These are phyloP conservation scores for Tautogolabrus adspersus DNA, from an alignment of 2,113 vertebrate genomes.

Conservation along the genomic window DNA sequence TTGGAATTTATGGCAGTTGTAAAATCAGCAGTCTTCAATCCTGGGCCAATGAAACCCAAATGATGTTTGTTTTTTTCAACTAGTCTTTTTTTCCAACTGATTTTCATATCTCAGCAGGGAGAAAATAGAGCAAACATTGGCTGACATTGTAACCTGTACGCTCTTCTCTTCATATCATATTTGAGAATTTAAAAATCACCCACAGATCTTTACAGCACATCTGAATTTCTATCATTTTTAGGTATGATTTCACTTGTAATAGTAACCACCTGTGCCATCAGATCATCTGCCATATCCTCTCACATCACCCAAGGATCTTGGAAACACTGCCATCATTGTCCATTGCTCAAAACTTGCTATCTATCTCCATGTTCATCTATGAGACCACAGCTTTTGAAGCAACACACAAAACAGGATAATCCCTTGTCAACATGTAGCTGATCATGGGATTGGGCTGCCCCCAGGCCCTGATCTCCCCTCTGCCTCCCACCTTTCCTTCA, in stretches of 20 bases:
- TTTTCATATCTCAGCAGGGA: background rate
- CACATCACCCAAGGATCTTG: slow-evolving; percentile 11
- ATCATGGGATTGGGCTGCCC: slow-evolving; percentile 79
- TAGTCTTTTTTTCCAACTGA: background rate
- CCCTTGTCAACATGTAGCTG: slow-evolving; percentile 84
- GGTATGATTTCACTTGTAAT: slow-evolving; percentile 17
- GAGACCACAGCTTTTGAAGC: slow-evolving; percentile 76
- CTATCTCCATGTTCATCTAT: slow-evolving; percentile 40
- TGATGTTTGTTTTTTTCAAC: slow-evolving; percentile 25
- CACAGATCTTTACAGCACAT: background rate
- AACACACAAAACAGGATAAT: slow-evolving; percentile 87
- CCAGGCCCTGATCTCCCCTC: slow-evolving; percentile 66
- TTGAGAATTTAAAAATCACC: background rate
- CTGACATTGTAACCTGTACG: slow-evolving; percentile 6
- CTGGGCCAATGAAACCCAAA: slow-evolving; percentile 12
- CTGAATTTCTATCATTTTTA: background rate
- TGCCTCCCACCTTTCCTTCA: slow-evolving; percentile 54
- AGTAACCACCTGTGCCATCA: slow-evolving; percentile 20
- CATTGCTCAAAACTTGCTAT: slow-evolving; percentile 27
- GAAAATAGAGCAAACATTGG: slow-evolving; percentile 2
- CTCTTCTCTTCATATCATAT: background rate
- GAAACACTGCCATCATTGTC: slow-evolving; percentile 6
- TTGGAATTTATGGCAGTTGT: slow-evolving; percentile 53
- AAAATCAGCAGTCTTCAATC: slow-evolving; percentile 48
- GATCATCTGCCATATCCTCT: slow-evolving; percentile 1